A percentile compares a stretch with the other conserved stretches of the same genome.
Conservation (phyloP, 2,113 vertebrate species). For the Apodemus sylvaticus region DNA sequence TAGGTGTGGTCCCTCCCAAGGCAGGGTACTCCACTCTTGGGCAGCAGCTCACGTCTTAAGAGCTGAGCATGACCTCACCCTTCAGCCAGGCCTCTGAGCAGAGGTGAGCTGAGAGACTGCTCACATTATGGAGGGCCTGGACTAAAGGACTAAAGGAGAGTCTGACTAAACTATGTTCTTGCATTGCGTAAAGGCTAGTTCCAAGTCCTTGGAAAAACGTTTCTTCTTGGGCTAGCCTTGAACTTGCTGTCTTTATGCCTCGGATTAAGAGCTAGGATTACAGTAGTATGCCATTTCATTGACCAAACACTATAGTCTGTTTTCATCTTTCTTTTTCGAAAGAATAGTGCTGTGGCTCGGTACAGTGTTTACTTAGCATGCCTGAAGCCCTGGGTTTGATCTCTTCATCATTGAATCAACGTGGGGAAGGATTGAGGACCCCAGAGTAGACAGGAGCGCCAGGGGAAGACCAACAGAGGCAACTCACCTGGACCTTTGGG, state of each 20-base stretch:
- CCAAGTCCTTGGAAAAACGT: not conserved
- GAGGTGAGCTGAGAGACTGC: not conserved
- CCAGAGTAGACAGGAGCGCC: too few relatives aligned
- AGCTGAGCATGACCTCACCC: too few relatives aligned
- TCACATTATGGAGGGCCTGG: not conserved
- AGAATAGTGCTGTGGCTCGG: not conserved
- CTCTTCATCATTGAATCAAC: not conserved
- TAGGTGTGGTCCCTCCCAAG: not conserved
- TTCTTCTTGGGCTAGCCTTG: not conserved
- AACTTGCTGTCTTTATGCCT: not conserved
- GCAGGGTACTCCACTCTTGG: not conserved
- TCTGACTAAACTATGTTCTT: not conserved
- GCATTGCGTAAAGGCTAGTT: not conserved
- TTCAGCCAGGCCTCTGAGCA: not conserved
- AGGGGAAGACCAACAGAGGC: too few relatives aligned
- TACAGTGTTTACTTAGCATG: not conserved
- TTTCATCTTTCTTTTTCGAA: not conserved
- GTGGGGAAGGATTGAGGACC: too few relatives aligned
- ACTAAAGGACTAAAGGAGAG: too few relatives aligned
- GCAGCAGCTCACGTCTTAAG: not conserved
- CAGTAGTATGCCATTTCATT: not conserved
- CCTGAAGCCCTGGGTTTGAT: not conserved
- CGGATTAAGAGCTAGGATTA: not conserved
- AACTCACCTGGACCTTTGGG: too few relatives aligned
- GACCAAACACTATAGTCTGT: not conserved